Evolutionary conservation across 2,113 vertebrate species (phyloP), one percentile per base, ranked within the genome.

Genomic region (Myiozetetes cayanensis): DNA sequence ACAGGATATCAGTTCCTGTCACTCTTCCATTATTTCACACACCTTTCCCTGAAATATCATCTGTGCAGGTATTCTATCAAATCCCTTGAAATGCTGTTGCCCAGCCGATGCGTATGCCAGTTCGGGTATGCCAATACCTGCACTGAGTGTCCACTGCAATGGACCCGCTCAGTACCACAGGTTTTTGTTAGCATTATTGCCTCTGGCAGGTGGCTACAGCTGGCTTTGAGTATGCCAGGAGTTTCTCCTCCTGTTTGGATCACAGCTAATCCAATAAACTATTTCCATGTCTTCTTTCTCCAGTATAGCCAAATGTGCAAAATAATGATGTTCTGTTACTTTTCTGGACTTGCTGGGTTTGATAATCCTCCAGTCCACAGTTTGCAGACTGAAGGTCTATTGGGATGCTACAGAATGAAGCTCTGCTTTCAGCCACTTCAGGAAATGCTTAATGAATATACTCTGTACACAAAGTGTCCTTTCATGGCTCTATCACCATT

Each of bases 401-500:
- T 61, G 49, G 86, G 74, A 83, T 90, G 71, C 49, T 80, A 49
- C 39, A 87, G 74, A 87, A 93, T 72, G 83, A 92, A 88, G 75
- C 30, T 79, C 4, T 43, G 72, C 63, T 92, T 95, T 90, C 72
- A 92, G 53, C 70, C 10, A 5, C 50, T 85, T 61, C 63, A 49
- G 63, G 72, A 88, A 86, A 80, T 15, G 27, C 24, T 93, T 39
- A 19, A 43, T 76, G 71, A 79, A 87, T 76, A 30, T 21, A 76
- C 41, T 72, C 70, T 79, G 43, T 52, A 50, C 28, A 90, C 86
- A 93, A 93, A 85, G 58, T 44, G 39, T 15, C 74, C 61, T 92
- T 92, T 90, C 75, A 94, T 0, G 0, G 39, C 35, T 92, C 62
- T 63, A 12, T 68, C 67, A 66, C 44, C 41, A 70, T 28, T 31